phyloP scores from a whole-genome alignment of 2,888 invertebrate species.

The Syrphus vitripennis region DNA sequence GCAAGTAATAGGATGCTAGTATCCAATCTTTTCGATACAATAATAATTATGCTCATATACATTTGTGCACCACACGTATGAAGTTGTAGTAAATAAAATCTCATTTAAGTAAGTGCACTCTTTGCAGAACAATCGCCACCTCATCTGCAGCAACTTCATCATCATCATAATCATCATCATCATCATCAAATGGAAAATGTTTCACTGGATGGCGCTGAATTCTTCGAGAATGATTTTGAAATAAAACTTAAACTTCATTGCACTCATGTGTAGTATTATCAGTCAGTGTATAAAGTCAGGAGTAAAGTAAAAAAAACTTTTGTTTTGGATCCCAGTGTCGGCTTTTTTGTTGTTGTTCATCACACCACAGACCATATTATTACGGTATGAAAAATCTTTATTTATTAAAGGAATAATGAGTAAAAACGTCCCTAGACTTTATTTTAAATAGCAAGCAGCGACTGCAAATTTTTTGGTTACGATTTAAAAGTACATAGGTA shows the following conservation, averaged over 20 bases:
- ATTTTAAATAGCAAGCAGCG: too few relatives aligned
- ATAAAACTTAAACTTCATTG: conserved; percentile 9
- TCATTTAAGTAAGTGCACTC: conserved; percentile 63
- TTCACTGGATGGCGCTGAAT: conserved; percentile 23
- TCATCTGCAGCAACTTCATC: conserved; percentile 27
- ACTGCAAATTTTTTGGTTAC: too few relatives aligned
- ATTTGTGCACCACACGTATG: conserved; percentile 33
- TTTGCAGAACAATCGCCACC: conserved; percentile 25
- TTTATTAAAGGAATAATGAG: too few relatives aligned
- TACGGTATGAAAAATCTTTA: too few relatives aligned
- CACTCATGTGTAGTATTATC: too few relatives aligned
- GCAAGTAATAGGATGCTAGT: background rate
- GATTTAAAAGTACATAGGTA: too few relatives aligned
- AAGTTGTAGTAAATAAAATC: conserved; percentile 62
- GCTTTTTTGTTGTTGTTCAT: too few relatives aligned
- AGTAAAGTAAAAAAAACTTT: too few relatives aligned
- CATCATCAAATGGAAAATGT: background rate
- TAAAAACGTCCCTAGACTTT: too few relatives aligned
- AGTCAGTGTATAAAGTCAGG: too few relatives aligned
- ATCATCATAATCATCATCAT: conserved; percentile 7
- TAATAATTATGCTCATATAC: background rate
- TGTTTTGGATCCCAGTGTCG: too few relatives aligned
- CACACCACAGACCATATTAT: too few relatives aligned
- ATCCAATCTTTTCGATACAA: background rate
- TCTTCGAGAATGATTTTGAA: conserved; percentile 11